Evolutionary conservation across 2,797 vertebrate species (phyloP).

Genomic region (Eospalax fontanierii): DNA sequence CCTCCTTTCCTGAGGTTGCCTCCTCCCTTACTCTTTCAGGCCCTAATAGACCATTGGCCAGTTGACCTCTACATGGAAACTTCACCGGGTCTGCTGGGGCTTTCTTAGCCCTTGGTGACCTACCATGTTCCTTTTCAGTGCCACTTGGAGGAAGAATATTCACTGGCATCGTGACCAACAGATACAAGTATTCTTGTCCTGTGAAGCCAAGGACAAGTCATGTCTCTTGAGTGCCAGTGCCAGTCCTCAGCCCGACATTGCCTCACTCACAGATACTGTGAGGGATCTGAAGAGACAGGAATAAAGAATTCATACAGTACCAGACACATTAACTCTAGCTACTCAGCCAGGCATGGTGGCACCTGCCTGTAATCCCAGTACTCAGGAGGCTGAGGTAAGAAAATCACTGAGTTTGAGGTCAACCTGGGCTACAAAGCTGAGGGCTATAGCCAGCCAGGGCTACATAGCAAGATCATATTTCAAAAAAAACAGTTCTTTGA

Average conservation of each 20-base stretch:
- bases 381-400: neutral
- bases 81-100: neutral
- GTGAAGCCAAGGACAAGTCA: neutral
- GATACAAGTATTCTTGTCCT: neutral
- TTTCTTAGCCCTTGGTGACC: neutral
- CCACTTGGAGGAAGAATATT: neutral
- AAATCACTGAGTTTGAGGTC: neutral
- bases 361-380: neutral
- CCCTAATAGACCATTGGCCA: neutral
- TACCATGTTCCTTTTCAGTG: neutral
- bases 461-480: neutral
- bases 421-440: neutral
- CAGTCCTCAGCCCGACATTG: neutral
- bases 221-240: neutral
- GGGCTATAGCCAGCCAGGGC: neutral
- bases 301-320: neutral
- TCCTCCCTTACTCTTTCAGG: neutral
- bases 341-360: neutral
- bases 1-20: neutral
- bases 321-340: neutral
- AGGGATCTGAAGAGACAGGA: neutral
- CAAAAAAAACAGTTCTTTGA: neutral
- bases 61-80: slow-evolving; percentile 20
- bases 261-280: neutral
- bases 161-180: neutral